phyloP scores from a whole-genome alignment of 1,140 invertebrate species.

The Arion vulgaris region DNA sequence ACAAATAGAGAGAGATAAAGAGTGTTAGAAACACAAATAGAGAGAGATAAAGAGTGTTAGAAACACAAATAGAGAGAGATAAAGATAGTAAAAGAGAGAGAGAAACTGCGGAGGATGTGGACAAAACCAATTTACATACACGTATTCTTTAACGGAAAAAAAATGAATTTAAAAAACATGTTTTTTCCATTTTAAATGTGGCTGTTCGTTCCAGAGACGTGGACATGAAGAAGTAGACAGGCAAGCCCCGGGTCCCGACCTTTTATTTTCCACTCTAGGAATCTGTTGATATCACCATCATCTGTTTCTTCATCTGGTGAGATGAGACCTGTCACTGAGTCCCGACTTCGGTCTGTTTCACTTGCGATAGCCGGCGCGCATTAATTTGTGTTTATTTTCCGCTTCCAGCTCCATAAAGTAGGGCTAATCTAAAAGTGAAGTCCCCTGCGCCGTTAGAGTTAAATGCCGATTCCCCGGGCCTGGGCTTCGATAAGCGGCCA shows the following conservation, averaged over 20 bases:
- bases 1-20: too few species aligned
- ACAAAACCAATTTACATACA: too few species aligned
- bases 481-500: slow-evolving; percentile 29
- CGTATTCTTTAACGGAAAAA: too few species aligned
- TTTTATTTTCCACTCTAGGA: slow-evolving; percentile 17
- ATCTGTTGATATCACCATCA: background rate
- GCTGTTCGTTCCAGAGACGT: background rate
- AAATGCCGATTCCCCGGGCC: slow-evolving; percentile 21
- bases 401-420: slow-evolving; percentile 30
- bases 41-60: too few species aligned
- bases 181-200: background rate
- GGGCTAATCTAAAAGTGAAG: slow-evolving; percentile 31
- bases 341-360: slow-evolving; percentile 3
- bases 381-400: slow-evolving; percentile 41
- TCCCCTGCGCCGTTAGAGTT: slow-evolving; percentile 9
- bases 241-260: background rate
- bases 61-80: too few species aligned
- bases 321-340: slow-evolving; percentile 29
- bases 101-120: too few species aligned
- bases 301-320: background rate
- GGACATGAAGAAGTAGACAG: background rate
- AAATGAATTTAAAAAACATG: too few species aligned
- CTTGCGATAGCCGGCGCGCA: slow-evolving; percentile 22
- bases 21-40: too few species aligned
- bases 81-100: background rate